These are phyloP conservation scores for Nesidiocoris tenuis DNA, from an alignment of 2,888 invertebrate species.

Conservation along the genomic window DNA sequence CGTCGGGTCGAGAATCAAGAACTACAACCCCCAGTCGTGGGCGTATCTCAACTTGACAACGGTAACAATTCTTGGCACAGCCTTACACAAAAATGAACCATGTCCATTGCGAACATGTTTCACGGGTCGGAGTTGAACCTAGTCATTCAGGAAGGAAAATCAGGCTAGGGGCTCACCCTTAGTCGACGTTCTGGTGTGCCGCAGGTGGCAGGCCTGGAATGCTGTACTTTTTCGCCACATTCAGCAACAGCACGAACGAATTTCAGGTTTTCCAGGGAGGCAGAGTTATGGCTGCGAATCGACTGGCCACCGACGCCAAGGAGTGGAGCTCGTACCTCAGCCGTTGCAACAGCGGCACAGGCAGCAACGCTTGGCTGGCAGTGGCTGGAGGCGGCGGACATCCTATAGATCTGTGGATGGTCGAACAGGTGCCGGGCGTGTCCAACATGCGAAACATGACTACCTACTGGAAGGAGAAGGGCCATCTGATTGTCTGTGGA, in stretches of 20 bases:
- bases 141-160: too few species aligned
- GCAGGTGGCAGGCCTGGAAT: too few species aligned
- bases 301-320: slow-evolving; percentile 68
- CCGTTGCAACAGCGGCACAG: slow-evolving; percentile 74
- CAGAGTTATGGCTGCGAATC: slow-evolving; percentile 78
- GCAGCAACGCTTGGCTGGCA: slow-evolving; percentile 84
- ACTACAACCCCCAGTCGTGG: slow-evolving; percentile 61
- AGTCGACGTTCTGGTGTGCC: too few species aligned
- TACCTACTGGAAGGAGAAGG: slow-evolving; percentile 61
- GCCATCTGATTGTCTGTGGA: slow-evolving; percentile 73
- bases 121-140: too few species aligned
- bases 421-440: slow-evolving; percentile 75
- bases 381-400: slow-evolving; percentile 60
- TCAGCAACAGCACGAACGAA: too few species aligned
- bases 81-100: background rate
- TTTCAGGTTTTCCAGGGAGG: slow-evolving; percentile 72
- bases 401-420: slow-evolving; percentile 61
- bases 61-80: slow-evolving; percentile 3
- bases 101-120: too few species aligned
- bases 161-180: too few species aligned
- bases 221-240: too few species aligned
- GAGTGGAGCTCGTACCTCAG: slow-evolving; percentile 73
- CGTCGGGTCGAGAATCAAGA: slow-evolving; percentile 75
- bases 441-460: slow-evolving; percentile 68
- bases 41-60: background rate